phyloP scores from a whole-genome alignment of 2,888 invertebrate species.

The Orthosia cruda region DNA sequence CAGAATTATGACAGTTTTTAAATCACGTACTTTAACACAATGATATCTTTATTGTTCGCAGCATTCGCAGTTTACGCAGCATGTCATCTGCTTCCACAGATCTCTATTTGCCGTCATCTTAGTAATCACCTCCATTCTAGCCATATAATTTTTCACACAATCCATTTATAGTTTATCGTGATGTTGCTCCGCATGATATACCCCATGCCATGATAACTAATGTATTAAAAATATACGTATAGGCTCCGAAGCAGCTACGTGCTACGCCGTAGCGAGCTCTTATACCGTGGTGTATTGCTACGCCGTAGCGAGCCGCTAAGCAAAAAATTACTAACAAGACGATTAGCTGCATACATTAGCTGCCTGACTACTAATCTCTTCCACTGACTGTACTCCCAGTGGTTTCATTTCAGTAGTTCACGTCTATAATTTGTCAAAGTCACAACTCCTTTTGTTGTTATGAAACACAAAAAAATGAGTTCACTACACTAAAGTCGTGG shows the following conservation, averaged over 20 bases:
- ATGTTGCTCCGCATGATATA: no score
- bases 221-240: neutral
- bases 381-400: slow-evolving; percentile 23
- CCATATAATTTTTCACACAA: no score
- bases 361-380: neutral
- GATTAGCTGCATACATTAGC: neutral
- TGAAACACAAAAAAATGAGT: slow-evolving; percentile 63
- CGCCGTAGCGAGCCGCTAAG: no score
- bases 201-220: neutral
- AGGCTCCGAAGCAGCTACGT: neutral
- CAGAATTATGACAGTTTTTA: no score
- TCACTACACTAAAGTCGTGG: slow-evolving; percentile 56
- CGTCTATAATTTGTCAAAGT: slow-evolving; percentile 70
- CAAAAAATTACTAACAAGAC: neutral
- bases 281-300: neutral
- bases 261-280: neutral
- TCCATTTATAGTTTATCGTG: no score
- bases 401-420: slow-evolving; percentile 58
- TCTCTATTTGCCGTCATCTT: no score
- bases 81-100: no score
- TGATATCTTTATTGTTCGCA: no score
- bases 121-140: no score
- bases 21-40: no score
- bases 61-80: no score
- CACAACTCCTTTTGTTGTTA: slow-evolving; percentile 60